Base-by-base conservation (phyloP, 2,113 vertebrate genomes). In the Heterotilapia buettikoferi region DNA sequence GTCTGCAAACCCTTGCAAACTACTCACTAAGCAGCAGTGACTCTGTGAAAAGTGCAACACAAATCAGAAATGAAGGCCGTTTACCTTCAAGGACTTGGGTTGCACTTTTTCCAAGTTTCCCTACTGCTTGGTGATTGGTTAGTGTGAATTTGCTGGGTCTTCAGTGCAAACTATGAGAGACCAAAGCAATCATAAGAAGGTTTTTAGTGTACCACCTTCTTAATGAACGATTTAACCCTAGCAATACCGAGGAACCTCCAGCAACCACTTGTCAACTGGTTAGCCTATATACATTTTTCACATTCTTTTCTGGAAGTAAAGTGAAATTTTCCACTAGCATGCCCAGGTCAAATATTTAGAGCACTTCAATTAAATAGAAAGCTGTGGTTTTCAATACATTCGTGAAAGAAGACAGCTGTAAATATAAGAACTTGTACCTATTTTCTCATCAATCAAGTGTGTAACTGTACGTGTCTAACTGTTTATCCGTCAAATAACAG, bases 401-500 rank as follows among this genome's bases (percentile, higher is more conserved):
- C 1, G 24, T 4, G 13, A 84, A 71, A 47, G 18, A 53, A 18
- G 21, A 79, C 24, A 59, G 53, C 18, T 24, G 31, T 16, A 61
- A 36, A 19, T 82, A 26, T 56, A 13, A 19, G 12, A 90, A 50
- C 21, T 56, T 90, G 24, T 36, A 29, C 40, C 16, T 63, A 50
- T 80, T 63, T 88, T 18, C 47, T n/a, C 45, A 21, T 82, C 31
- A 84, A 16, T 85, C 82, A 43, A 19, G 8, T 59, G 5, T 54
- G 18, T 31, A 68, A 10, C 40, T 71, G 6, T 31, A 38, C 33
- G 18, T 80, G 50, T 85, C 66, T 76, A 31, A 68, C 53, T 63
- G 33, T 89, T 90, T 82, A 84, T 80, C 36, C 43, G 68, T 94
- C 88, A 91, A 90, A 86, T 89, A 88, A 50, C 83, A 88, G 83